phyloP scores from a whole-genome alignment of 2,888 invertebrate species.

The Pilophorus perplexus region DNA sequence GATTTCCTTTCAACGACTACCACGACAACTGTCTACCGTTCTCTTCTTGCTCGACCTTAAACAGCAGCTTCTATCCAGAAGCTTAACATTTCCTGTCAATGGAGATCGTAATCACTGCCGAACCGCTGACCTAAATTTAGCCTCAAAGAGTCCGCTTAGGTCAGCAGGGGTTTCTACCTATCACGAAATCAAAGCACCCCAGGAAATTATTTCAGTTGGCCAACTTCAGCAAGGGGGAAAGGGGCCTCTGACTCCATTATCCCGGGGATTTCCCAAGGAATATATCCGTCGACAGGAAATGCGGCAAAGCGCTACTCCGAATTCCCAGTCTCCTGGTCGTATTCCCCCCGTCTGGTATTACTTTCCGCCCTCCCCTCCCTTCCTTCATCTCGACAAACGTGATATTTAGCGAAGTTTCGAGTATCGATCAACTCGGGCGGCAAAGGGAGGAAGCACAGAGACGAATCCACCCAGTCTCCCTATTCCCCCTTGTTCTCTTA shows the following conservation, averaged over 20 bases:
- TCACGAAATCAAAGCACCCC: slow-evolving; percentile 13
- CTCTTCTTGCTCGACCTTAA: no score
- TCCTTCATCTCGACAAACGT: slow-evolving; percentile 8
- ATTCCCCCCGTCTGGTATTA: no score
- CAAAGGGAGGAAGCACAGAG: not conserved
- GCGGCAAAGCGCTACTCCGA: slow-evolving; percentile 16
- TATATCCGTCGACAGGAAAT: slow-evolving; percentile 17
- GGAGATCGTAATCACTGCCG: no score
- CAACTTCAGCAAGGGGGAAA: not conserved
- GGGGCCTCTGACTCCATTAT: slow-evolving; percentile 3
- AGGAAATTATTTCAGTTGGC: not conserved
- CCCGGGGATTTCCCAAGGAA: slow-evolving; percentile 6
- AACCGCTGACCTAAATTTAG: no score
- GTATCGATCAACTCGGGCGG: slow-evolving; percentile 7
- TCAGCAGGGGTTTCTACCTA: no score
- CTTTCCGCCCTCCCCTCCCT: not conserved
- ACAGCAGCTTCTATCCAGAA: no score
- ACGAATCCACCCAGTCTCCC: not conserved
- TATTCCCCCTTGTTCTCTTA: not conserved
- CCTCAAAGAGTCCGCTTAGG: no score
- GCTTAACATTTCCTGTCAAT: no score
- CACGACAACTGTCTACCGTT: no score
- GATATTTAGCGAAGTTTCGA: slow-evolving; percentile 28
- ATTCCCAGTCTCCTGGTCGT: no score
- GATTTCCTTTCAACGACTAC: no score